Base-by-base conservation (phyloP, 1,140 invertebrate species). In the Pseudomyrmex flavicornis region DNA sequence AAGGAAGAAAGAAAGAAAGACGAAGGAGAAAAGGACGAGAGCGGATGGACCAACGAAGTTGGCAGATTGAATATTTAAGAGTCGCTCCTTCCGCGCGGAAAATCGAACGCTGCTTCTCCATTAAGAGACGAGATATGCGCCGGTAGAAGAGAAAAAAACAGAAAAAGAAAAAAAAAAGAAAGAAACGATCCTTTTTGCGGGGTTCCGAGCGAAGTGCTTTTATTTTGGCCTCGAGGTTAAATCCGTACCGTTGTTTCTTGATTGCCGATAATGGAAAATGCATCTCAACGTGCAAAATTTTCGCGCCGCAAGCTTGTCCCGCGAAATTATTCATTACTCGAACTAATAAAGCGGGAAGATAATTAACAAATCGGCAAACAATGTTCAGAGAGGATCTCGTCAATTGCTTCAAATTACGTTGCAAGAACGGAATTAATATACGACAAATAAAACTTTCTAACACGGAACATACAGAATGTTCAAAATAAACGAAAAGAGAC, bases 61-160 rank as follows among this genome's bases (percentile, higher is more conserved):
- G 87, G 85, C 75, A 88, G 87, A 92, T 92, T 92, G 92, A 93
- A 93, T 93, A 93, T 93, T 93, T 92, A 93, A 92, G 88, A 91
- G 91, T 63, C 84, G 82, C 82, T 89, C 82, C 89, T 76, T 85
- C 85, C 86, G 84, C 86, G 82, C 85, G 90, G 90, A 92, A 93
- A 93, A 92, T 92, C 91, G 89, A 93, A 93, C 91, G 85, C 87
- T 90, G 90, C 88, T 93, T 88, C 90, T 91, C 91, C 92, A 92
- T 93, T 93, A 92, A 91, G 80, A 75, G 74, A 70, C 83, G 85
- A 87, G 68, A 26, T 79, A 79, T 75, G 77, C 50, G 52, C n/a
- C 48, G 15, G 44, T 10, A 58, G 12, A 44, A 3, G 35, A 4
- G 10, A 12, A 20, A 15, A 46, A 35, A 46, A 4, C 0, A 35